Evolutionary conservation across 2,113 vertebrate species (phyloP), one percentile per base, ranked within the genome.

Genomic region (Apistogramma diplotaenia): DNA sequence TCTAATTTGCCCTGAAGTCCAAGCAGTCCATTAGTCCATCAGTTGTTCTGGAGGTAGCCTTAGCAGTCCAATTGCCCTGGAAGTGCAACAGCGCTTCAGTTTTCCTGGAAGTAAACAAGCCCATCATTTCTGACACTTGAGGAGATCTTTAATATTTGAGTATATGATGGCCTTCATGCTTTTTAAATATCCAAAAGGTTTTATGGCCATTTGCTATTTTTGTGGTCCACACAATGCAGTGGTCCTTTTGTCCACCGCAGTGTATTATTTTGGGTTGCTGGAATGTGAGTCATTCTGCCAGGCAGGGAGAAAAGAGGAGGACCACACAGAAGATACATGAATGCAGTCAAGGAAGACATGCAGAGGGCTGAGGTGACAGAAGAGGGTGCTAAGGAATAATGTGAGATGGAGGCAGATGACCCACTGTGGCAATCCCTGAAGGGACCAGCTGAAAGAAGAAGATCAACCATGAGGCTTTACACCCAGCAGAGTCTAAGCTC

Each of bases 401-500:
- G 37, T 67, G 40, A 67, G 15, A 46, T 27, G 8, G 37, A 67
- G 35, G 61, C 61, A 67, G 23, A 67, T 46, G 61, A 27, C 43
- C 61, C 37, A 43, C 13, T 4, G 23, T 0, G 8, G 33, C 25
- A 21, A 65, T 40, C 35, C 60, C 0, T 0, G 12, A 18, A 27
- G 21, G 15, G 1, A 43, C 13, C 37, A 4, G 21, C 9, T 43
- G 23, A 46, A 46, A 67, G 16, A 19, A 25, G 8, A 40, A 19
- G 58, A 8, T 62, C 29, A 25, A 23, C n/a, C 23, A 43, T 37
- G 61, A 43, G 58, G 51, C 72, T 65, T 31, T 5, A 49, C 59
- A 27, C 12, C 67, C 60, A 59, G 55, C 57, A 4, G 18, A 87
- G 92, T 83, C 84, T 88, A 59, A 89, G 89, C 85, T 78, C 87